Percentiles rank a stretch among this genome's conserved stretches.
phyloP scores from a whole-genome alignment of 2,888 invertebrate genomes.

The Drosophila neotestacea region DNA sequence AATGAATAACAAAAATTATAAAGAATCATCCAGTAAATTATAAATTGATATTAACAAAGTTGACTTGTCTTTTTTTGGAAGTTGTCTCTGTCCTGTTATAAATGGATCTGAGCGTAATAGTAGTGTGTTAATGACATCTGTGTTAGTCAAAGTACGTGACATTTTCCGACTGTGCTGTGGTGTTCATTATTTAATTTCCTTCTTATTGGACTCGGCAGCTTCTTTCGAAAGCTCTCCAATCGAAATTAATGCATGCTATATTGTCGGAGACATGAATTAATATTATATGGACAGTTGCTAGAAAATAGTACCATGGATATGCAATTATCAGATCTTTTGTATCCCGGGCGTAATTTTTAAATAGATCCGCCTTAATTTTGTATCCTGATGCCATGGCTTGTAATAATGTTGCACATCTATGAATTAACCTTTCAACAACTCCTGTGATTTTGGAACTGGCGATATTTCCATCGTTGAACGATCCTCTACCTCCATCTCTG shows the following conservation, averaged over 20 bases:
- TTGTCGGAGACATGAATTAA: conserved; percentile 6
- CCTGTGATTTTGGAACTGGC: no score
- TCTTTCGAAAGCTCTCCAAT: conserved; percentile 18
- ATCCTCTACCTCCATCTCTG: no score
- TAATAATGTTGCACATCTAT: no score
- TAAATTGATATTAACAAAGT: no score
- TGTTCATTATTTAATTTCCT: conserved; percentile 13
- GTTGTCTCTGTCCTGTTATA: conserved; percentile 26
- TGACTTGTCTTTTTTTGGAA: conserved; percentile 18
- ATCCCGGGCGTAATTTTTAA: no score
- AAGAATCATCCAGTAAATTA: no score
- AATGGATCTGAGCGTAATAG: conserved; percentile 25
- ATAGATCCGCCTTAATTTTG: no score
- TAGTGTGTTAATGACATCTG: conserved; percentile 11
- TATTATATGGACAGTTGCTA: conserved; percentile 7
- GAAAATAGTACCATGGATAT: not conserved
- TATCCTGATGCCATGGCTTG: no score
- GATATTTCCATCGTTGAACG: no score
- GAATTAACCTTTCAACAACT: no score
- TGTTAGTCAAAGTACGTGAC: conserved; percentile 21
- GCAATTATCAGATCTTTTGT: no score
- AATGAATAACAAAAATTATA: no score
- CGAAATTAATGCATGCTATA: conserved; percentile 4
- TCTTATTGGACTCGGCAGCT: conserved; percentile 25
- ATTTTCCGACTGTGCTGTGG: conserved; percentile 17